Evolutionary conservation across 2,797 vertebrate genomes (phyloP), one percentile per base, ranked within the genome.

Genomic region (Periophthalmus magnuspinnatus): DNA sequence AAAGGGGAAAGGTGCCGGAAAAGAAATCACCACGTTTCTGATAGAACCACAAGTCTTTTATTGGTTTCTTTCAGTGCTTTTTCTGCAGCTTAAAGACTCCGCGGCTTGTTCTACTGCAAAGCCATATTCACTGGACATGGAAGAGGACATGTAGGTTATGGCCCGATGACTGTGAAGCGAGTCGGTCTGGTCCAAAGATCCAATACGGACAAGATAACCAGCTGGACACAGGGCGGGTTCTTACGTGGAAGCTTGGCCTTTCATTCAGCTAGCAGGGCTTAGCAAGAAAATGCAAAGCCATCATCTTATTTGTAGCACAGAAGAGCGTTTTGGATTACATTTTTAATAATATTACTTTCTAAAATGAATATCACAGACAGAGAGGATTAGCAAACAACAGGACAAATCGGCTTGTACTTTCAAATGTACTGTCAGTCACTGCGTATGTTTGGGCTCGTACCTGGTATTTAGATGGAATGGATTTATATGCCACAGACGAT

Each of bases 261-360:
- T 72, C 73, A 80, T 75, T 71, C 52, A 56, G 75, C 76, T 45
- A 47, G 79, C 71, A 68, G 71, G 77, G 80, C 86, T 80, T 77
- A 76, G 60, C 38, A 58, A 64, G 3, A 85, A 67, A 85, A 83
- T 70, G 80, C 75, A 81, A 84, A 87, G 68, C 85, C 83, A 75
- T 85, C 81, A 76, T 69, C 81, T 89, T 83, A 77, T 79, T 83
- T 70, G 70, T 63, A 55, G 62, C 38, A 59, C 74, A 79, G 60
- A 13, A 61, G 45, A 70, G 71, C 78, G 78, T 86, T 84, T 63
- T 72, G 81, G 86, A 89, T 88, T 90, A 86, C 54, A 71, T 17
- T 71, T 81, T 78, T 74, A 73, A 60, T 61, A 70, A 60, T 65
- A 52, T 67, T 65, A 67, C 6, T 22, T 5, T 16, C 48, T 58